Base-by-base conservation (phyloP, 2,888 invertebrate species). In the Lasioglossum vierecki region DNA sequence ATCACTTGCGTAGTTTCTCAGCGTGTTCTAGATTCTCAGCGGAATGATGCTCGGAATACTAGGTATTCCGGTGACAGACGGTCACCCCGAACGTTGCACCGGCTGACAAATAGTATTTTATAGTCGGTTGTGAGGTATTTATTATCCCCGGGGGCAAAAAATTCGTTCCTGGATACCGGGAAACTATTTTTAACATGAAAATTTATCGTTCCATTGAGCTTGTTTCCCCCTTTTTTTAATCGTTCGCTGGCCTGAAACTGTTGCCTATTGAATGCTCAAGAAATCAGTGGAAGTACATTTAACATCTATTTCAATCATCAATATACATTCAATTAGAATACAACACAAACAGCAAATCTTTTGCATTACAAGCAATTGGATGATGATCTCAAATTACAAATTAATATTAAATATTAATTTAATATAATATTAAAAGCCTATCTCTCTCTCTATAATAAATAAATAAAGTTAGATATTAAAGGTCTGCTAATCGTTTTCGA, bases 11-110 rank as follows among this genome's bases (percentile, higher is more conserved):
- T 72, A 70, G 76, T 86, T 82, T 84, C 82, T 86, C 82, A 82
- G 66, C 79, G 77, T 73, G 86, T 86, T 86, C 86, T 44, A 86
- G 77, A 84, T 88, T 80, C 83, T 81, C 60, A 76, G 41, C 80
- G 68, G 76, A 71, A 79, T 76, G 82, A 74, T 79, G 74, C 46
- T 63, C 57, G 74, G 82, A 79, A 86, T 77, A 77, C 86, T 66
- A 71, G 63, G 74, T 71, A 76, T 76, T 76, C 73, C 76, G 68
- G 76, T 49, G 73, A 68, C 82, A 75, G 60, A 30, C 81, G 60
- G 30, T 41, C 82, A 71, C 73, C 76, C 77, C 73, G 57, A 82
- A 73, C 82, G 60, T 79, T 79, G 73, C 73, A 77, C 57, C n/a
- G 77, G 73, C 44, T 76, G 79, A 76, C 80, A 76, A 85, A 85